Base-by-base conservation (phyloP, 1,140 invertebrate species). In the Nomia melanderi region DNA sequence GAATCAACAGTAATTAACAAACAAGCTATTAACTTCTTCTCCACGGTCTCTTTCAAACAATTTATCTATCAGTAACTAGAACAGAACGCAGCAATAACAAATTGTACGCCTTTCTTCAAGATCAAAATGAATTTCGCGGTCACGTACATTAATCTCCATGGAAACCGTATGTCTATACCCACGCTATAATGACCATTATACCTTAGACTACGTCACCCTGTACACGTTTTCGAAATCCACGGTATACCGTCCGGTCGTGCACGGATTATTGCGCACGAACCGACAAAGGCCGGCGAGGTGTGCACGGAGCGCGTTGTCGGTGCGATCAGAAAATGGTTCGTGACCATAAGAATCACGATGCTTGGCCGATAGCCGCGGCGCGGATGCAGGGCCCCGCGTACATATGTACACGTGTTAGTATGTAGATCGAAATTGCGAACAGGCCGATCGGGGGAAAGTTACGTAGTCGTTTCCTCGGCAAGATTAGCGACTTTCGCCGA, bases 341-440 rank as follows among this genome's bases (percentile, higher is more conserved):
- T 60, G 57, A 60, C 57, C 57, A 31, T 33, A 60, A 60, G 57
- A 60, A 60, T 60, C 57, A 29, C 57, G 57, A 60, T 60, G 57
- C 1, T 60, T 20, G 31, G 31, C 11, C 31, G 57, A 60, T 60
- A 60, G 57, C 57, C 57, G 57, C 57, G 57, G 17, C 57, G n/a
- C 20, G 36, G 57, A 60, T 60, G 7, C 57, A 9, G 20, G 57
- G 20, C 57, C 17, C 31, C 47, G 47, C 3, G 17, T 14, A 17
- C n/a, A n/a, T n/a, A n/a, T n/a, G 53, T 60, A 60, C 57, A 60
- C 57, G 57, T 60, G 57, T 60, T n/a, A 60, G 57, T 60, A 60
- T 60, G 57, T 60, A 60, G 57, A 60, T 60, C 57, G 57, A 60
- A 60, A 60, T 60, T 60, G 57, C 57, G n/a, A 12, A 20, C 57